Evolutionary conservation across 2,113 vertebrate genomes (phyloP), one percentile per base, ranked within the genome.

Genomic region (Zosterops pallidus): DNA sequence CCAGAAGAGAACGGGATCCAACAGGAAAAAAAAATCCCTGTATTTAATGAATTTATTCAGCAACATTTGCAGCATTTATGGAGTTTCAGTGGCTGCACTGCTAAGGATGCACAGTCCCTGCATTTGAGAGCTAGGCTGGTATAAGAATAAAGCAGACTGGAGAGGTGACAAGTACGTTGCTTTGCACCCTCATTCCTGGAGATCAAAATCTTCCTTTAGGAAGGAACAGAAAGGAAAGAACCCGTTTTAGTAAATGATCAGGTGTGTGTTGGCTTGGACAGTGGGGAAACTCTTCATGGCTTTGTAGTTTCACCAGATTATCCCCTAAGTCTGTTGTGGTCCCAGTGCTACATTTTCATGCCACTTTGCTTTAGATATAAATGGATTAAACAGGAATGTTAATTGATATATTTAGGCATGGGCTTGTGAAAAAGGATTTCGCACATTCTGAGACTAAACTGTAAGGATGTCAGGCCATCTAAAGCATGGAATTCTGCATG

Each of bases 301-400:
- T 79, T 37, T 41, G 25, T 35, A 47, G 13, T 70, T 86, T 59
- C 57, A 78, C 67, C 53, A 78, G 0, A 26, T 89, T 49, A 59
- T 64, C 68, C 33, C 46, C 69, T 16, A 28, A 81, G 41, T 14
- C 64, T 47, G 4, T 42, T 82, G 75, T 47, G 20, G 55, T 53
- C 46, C 44, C 82, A 50, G 71, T 62, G 46, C 55, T 81, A 29
- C 39, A 29, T 74, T 90, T 79, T 84, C 55, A 50, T 74, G n/a
- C 44, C 37, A 22, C 31, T 86, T 92, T 53, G 26, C 35, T 83
- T 84, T 70, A 86, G 83, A 20, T 83, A 39, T 13, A 52, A 94
- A 91, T 67, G 75, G 81, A 95, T 93, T 85, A 88, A 97, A 16
- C 46, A 52, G 5, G 85, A 71, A 77, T 41, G 65, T 63, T 71